Evolutionary conservation across 2,888 invertebrate genomes (phyloP), one percentile per base, ranked within the genome.

Genomic region (Agrotis exclamationis): DNA sequence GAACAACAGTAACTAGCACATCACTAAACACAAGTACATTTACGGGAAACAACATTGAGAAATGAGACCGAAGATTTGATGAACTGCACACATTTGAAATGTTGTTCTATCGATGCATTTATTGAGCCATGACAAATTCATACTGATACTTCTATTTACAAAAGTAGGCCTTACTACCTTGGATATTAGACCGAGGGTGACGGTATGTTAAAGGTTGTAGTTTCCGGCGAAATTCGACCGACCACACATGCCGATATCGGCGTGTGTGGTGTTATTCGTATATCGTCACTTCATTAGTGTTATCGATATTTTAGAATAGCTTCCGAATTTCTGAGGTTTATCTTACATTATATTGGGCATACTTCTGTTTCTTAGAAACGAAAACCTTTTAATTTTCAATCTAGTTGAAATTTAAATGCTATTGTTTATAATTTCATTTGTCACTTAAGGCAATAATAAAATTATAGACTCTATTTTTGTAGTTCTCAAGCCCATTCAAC

Each of bases 61-160:
- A 93, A 94, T 93, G 91, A 88, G 91, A 86, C 88, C 91, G 91
- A 93, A 91, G 91, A 93, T 93, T 93, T 94, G 94, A 93, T 92
- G 92, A 93, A 94, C 91, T 90, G 86, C 88, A 84, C 87, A 85
- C 91, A 88, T 92, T 93, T 92, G 89, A 91, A 92, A 91, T 90
- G 88, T 85, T 86, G 86, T 85, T 90, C 88, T 89, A 91, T 92
- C 90, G 93, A 94, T 91, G 87, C 90, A 92, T 93, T 93, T 91
- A 93, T 92, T 90, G 87, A 86, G 82, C 84, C 80, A 79, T 76
- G 75, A 74, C 78, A 76, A 66, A 75, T 60, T 68, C n/a, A 65
- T 22, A 28, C 16, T 65, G 44, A 33, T 20, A 39, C 57, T 45
- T 63, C 7, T 22, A 57, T 53, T 56, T 62, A 75, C 16, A 86